These are phyloP conservation scores for Parazoanthus atlanticus DNA, from an alignment of 92 coral and sea anemone species.

Conservation along the genomic window DNA sequence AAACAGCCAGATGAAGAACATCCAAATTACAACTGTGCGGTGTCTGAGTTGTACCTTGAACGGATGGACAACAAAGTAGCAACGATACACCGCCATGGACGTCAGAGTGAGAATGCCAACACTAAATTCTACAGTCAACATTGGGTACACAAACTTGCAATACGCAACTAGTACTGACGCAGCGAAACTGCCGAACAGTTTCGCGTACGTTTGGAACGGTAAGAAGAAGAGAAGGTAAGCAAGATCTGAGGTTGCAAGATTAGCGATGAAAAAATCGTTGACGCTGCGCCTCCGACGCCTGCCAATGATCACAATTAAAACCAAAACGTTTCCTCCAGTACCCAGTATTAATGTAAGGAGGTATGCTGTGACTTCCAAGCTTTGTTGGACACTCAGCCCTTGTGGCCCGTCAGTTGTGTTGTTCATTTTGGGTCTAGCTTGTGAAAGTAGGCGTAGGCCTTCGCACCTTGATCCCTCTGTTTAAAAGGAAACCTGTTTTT, in stretches of 20 bases:
- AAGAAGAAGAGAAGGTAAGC: conserved; percentile 4
- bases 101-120: conserved; percentile 27
- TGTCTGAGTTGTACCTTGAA: conserved; percentile 8
- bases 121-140: neutral
- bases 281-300: neutral
- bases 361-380: neutral
- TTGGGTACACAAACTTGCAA: conserved; percentile 16
- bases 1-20: neutral
- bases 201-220: neutral
- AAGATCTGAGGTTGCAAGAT: conserved; percentile 32
- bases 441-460: no score
- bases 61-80: conserved; percentile 18
- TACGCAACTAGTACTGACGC: neutral
- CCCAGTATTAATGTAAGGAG: neutral
- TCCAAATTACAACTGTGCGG: neutral
- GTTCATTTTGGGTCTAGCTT: neutral
- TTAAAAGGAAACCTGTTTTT: no score
- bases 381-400: no score
- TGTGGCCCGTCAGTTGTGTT: neutral
- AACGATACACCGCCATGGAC: conserved; percentile 16
- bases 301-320: conserved; percentile 7
- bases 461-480: no score
- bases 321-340: conserved; percentile 4
- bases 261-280: conserved; percentile 23
- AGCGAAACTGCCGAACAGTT: neutral